phyloP scores from a whole-genome alignment of 2,888 invertebrate genomes.

The Strigamia maritima region DNA sequence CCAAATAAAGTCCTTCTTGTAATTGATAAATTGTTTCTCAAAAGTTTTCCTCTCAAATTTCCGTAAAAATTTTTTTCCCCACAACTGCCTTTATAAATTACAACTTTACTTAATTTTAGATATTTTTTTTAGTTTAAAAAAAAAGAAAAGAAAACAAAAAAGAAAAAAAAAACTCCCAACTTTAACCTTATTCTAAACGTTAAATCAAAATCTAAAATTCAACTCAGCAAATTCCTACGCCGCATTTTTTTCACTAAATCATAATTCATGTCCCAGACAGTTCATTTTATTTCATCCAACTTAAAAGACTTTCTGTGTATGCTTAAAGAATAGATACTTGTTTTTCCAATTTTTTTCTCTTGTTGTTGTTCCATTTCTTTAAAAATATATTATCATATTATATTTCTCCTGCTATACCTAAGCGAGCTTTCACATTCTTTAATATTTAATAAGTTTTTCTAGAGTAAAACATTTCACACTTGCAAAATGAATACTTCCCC shows the following conservation, averaged over 20 bases:
- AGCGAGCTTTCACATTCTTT: not conserved
- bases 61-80: too few species aligned
- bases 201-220: not conserved
- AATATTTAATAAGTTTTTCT: slow-evolving; percentile 8
- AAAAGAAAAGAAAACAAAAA: too few species aligned
- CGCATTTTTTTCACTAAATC: not conserved
- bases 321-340: not conserved
- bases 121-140: too few species aligned
- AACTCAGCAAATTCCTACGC: not conserved
- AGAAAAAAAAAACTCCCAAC: not conserved
- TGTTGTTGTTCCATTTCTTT: not conserved
- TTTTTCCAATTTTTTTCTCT: not conserved
- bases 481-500: slow-evolving; percentile 12
- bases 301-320: not conserved
- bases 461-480: slow-evolving; percentile 17
- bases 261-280: too few species aligned
- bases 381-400: not conserved
- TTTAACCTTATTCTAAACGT: not conserved
- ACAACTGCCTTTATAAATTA: not conserved
- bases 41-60: too few species aligned
- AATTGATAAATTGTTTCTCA: too few species aligned
- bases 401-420: not conserved
- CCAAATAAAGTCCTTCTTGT: too few species aligned
- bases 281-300: not conserved
- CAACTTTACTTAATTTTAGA: not conserved